Evolutionary conservation across 2,113 vertebrate genomes (phyloP).

Genomic region (Bubo scandiacus): DNA sequence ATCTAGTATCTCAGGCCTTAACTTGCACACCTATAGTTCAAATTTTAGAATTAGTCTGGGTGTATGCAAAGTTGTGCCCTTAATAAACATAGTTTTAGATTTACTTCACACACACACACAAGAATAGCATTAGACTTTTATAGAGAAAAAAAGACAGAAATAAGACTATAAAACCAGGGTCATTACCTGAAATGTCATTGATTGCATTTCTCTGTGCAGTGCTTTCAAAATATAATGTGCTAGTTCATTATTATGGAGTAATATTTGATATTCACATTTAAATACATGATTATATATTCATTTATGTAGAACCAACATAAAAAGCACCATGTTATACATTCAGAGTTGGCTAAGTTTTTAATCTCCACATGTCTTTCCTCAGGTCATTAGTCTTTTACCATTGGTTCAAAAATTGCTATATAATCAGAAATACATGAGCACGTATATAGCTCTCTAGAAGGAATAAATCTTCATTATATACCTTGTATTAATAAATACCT

Average conservation of each 20-base stretch:
- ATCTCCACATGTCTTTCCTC: background rate
- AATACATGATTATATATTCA: background rate
- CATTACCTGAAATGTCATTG: background rate
- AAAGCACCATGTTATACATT: background rate
- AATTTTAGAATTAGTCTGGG: background rate
- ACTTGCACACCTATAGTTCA: background rate
- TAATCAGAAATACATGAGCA: constrained; percentile 34
- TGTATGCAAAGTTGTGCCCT: background rate
- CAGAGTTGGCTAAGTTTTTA: background rate
- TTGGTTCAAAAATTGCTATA: constrained; percentile 21
- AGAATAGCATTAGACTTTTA: background rate
- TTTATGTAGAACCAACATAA: background rate
- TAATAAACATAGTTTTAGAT: background rate
- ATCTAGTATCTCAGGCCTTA: background rate
- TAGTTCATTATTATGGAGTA: background rate
- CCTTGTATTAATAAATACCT: constrained; percentile 33
- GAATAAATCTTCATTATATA: constrained; percentile 54
- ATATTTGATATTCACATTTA: background rate
- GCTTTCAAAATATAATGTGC: background rate
- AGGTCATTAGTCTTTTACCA: constrained; percentile 9
- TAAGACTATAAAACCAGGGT: background rate
- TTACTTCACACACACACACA: background rate
- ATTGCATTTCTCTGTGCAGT: background rate
- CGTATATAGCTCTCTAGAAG: background rate
- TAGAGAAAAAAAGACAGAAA: background rate